Base-by-base conservation (phyloP, 2,888 invertebrate genomes). In the Scaptomyza polygonia region DNA sequence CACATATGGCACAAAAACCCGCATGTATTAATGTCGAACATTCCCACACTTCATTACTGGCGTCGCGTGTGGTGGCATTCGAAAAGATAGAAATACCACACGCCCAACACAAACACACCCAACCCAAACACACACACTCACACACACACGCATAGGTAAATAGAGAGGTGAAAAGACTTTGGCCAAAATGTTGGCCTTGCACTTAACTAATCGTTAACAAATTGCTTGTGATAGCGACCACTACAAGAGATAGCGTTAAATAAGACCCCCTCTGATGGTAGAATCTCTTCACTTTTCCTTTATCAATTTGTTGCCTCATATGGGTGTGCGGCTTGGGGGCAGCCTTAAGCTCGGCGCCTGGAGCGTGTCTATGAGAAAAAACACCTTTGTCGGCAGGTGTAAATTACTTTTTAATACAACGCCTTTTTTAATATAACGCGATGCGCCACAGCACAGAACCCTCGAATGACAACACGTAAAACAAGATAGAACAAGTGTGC, bases 381-480 rank as follows among this genome's bases (percentile, higher is more conserved):
- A 47, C 64, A 66, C 66, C 68, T 72, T 51, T 57, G 69, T 47
- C 62, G 72, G 72, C 86, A 84, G 86, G 82, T 86, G 86, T 81
- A 86, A 84, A 84, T 84, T 77, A 84, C 77, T 77, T 84, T 86
- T 81, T 75, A 86, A 84, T 84, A 75, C 72, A 57, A 52, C 67
- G 75, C 63, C n/a, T n/a, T 77, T 84, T 86, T 81, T 75, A 86
- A 84, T 84, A 75, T 71, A 57, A 52, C 67, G 75, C 63, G 59
- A 71, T 49, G 71, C 62, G 40, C 43, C 44, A 53, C 16, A 62
- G 39, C 36, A 14, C 36, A 39, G 16, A 45, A 45, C 55, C 63
- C 11, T 25, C 57, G 59, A 68, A 67, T 73, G 78, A 80, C 81
- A 67, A 47, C 58, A 48, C 53, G 36, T 42, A 69, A 70, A 62